Evolutionary conservation across 2,113 vertebrate species (phyloP).

Genomic region (Paramormyrops kingsleyae): DNA sequence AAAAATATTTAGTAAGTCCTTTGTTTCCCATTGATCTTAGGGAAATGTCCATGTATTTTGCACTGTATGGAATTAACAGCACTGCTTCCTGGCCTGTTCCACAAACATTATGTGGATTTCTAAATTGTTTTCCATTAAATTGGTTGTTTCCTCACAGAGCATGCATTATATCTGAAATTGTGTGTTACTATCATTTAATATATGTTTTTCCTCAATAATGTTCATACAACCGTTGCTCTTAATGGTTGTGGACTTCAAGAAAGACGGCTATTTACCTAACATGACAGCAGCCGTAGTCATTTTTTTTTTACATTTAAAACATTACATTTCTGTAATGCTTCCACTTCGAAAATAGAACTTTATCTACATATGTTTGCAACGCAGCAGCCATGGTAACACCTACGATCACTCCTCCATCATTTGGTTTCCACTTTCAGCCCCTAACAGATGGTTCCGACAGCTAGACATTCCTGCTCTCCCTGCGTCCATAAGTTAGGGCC

Average conservation of each 20-base stretch:
- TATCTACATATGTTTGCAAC: not conserved
- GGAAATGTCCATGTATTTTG: not conserved
- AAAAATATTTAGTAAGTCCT: not conserved
- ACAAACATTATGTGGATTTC: not conserved
- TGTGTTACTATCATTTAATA: not conserved
- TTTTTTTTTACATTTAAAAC: not conserved
- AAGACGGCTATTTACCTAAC: not conserved
- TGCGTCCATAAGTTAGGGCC: conserved; percentile 12
- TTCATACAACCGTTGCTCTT: not conserved
- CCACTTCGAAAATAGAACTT: not conserved
- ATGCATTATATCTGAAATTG: not conserved
- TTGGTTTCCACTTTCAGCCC: not conserved
- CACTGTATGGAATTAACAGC: not conserved
- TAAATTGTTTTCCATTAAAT: not conserved
- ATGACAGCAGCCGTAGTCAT: not conserved
- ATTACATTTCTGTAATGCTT: not conserved
- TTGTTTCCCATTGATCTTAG: not conserved
- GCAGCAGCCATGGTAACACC: not conserved
- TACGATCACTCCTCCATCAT: not conserved
- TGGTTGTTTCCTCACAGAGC: not conserved
- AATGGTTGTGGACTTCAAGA: not conserved
- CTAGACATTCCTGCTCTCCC: not conserved
- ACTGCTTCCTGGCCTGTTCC: not conserved
- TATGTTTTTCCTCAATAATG: not conserved
- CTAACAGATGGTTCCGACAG: conserved; percentile 10